Evolutionary conservation across 2,113 vertebrate genomes (phyloP).

Genomic region (Mastomys natalensis): DNA sequence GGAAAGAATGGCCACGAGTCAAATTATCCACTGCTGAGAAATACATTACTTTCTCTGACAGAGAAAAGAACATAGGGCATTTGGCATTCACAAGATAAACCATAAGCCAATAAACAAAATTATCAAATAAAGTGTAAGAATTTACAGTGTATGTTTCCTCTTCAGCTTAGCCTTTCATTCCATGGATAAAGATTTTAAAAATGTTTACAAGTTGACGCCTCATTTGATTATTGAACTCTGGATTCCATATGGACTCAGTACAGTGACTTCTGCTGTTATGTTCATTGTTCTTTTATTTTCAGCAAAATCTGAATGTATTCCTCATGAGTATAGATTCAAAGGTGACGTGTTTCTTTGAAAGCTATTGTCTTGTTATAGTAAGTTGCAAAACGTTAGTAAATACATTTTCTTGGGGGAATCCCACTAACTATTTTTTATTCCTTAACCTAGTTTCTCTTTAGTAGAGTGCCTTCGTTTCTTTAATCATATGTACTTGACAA

Average conservation of each 20-base stretch:
- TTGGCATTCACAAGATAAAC: not conserved
- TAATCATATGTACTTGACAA: not conserved
- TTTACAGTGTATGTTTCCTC: not conserved
- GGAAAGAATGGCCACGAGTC: not conserved
- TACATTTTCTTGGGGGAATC: not conserved
- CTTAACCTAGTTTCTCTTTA: not conserved
- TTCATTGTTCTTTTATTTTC: not conserved
- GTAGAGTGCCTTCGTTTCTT: not conserved
- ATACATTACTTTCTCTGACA: not conserved
- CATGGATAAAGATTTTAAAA: not conserved
- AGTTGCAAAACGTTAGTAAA: not conserved
- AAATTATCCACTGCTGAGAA: not conserved
- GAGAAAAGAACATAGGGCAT: not conserved
- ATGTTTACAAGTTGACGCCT: not conserved
- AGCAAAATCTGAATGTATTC: not conserved
- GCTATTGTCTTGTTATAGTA: not conserved
- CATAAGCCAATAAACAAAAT: not conserved
- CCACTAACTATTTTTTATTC: not conserved
- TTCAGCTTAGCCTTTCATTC: not conserved
- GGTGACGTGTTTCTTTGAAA: not conserved
- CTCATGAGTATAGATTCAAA: not conserved
- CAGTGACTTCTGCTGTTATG: not conserved
- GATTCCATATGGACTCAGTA: not conserved
- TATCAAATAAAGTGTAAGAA: not conserved
- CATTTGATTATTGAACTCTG: not conserved